Evolutionary conservation across 1,140 invertebrate species (phyloP).

Genomic region (Gonioctena quinquepunctata): DNA sequence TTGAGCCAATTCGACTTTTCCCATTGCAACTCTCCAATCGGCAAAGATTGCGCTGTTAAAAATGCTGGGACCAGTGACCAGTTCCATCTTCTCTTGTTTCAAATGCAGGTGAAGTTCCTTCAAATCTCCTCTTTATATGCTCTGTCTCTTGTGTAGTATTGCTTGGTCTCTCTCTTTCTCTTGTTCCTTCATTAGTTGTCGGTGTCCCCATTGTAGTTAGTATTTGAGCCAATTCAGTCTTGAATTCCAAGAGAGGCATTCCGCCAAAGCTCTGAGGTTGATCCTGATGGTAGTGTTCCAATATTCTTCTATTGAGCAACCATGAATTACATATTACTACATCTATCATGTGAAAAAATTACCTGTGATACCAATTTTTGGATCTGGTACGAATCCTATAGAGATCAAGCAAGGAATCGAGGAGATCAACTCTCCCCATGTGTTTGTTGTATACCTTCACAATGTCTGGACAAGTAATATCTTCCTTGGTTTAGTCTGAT

Average conservation of each 20-base stretch:
- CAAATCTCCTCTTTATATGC: neutral
- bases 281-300: neutral
- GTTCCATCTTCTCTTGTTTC: neutral
- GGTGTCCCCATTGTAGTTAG: neutral
- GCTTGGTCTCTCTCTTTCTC: neutral
- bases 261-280: neutral
- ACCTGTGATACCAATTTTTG: neutral
- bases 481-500: neutral
- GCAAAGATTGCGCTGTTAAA: neutral
- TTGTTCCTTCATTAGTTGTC: neutral
- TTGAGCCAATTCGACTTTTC: neutral
- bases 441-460: neutral
- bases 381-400: neutral
- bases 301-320: neutral
- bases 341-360: neutral
- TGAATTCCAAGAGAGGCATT: neutral
- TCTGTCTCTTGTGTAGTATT: neutral
- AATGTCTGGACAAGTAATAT: neutral
- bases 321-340: neutral
- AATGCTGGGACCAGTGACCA: neutral
- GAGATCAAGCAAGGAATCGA: neutral
- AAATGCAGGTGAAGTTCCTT: neutral
- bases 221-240: neutral
- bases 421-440: neutral
- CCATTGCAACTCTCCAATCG: neutral